phyloP scores from a whole-genome alignment of 2,888 invertebrate species.

The Dicyrtomina minuta region DNA sequence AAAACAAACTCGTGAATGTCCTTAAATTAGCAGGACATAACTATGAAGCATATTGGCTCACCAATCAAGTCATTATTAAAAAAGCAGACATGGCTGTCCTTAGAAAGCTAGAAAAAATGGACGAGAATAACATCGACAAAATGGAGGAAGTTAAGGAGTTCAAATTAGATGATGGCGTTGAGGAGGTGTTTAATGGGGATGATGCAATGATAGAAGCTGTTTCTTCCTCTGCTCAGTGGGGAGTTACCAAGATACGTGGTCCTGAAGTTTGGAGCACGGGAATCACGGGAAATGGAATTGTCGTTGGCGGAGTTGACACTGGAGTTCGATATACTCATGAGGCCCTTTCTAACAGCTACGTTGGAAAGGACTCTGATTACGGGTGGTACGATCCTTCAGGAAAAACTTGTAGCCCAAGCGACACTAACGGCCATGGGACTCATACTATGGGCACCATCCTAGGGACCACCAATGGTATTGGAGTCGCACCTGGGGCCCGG shows the following conservation, averaged over 20 bases:
- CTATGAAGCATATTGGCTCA: too few relatives aligned
- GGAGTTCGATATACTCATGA: neutral
- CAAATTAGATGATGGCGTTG: too few relatives aligned
- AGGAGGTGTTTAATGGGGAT: too few relatives aligned
- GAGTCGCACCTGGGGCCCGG: conserved; percentile 35
- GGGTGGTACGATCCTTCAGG: conserved; percentile 18
- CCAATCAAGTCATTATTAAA: too few relatives aligned
- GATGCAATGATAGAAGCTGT: too few relatives aligned
- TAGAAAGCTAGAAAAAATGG: too few relatives aligned
- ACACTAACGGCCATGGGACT: neutral
- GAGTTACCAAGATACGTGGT: neutral
- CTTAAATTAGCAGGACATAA: too few relatives aligned
- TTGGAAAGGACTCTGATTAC: neutral
- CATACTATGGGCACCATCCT: conserved; percentile 24
- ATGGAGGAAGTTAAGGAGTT: too few relatives aligned
- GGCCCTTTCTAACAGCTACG: neutral
- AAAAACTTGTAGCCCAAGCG: conserved; percentile 19
- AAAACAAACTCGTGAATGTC: too few relatives aligned
- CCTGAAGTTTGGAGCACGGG: neutral
- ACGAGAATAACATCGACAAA: too few relatives aligned
- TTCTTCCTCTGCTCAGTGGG: neutral
- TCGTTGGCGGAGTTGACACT: neutral
- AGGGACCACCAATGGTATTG: too few relatives aligned
- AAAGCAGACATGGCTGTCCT: too few relatives aligned
- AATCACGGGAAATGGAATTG: neutral